These are phyloP conservation scores for Charanyca ferruginea DNA, from an alignment of 2,888 invertebrate species.

Conservation along the genomic window DNA sequence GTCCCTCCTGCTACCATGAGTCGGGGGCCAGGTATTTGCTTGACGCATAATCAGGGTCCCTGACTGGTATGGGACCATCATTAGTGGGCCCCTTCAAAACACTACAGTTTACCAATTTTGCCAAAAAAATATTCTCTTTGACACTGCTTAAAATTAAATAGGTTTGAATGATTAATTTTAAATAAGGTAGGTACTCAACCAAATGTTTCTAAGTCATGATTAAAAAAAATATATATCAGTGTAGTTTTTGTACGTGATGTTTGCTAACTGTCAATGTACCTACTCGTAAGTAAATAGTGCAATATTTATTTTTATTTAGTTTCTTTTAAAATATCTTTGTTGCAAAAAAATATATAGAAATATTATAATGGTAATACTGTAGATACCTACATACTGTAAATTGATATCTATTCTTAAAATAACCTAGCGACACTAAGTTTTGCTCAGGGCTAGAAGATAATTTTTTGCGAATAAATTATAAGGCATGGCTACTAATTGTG, in stretches of 20 bases:
- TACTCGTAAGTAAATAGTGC: not conserved
- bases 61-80: no score
- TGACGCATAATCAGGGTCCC: no score
- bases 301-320: not conserved
- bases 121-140: not conserved
- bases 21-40: no score
- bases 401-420: constrained; percentile 7
- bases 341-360: not conserved
- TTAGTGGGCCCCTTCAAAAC: no score
- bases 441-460: constrained; percentile 41
- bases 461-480: constrained; percentile 35
- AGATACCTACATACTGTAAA: constrained; percentile 1
- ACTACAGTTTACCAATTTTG: no score
- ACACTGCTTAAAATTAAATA: no score
- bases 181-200: no score
- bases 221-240: no score
- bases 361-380: constrained; percentile 12
- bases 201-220: no score
- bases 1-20: no score
- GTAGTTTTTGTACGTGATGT: not conserved
- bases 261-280: not conserved
- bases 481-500: constrained; percentile 47
- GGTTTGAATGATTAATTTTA: no score
- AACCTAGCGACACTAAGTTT: constrained; percentile 29
- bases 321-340: no score